Evolutionary conservation across 1,140 invertebrate species (phyloP).

Genomic region (Drosophila obscura): DNA sequence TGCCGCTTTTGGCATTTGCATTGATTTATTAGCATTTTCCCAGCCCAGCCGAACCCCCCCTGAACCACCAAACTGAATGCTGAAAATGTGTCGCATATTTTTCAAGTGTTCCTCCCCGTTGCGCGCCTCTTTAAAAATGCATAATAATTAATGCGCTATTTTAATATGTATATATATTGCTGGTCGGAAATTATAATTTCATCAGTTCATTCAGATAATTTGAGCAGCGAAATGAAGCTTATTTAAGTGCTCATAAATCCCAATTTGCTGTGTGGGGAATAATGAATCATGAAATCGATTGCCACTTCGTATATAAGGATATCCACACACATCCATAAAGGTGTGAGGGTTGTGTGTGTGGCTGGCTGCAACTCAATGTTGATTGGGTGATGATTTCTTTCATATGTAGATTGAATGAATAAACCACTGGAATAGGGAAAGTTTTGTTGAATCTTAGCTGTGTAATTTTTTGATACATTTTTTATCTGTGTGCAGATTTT

Average conservation of each 20-base stretch:
- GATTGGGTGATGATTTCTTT: too few species aligned
- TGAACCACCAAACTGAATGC: neutral
- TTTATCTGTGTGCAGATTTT: too few species aligned
- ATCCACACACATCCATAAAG: too few species aligned
- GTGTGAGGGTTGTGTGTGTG: too few species aligned
- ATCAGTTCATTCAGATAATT: slow-evolving; percentile 54
- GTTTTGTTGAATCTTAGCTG: too few species aligned
- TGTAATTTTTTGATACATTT: too few species aligned
- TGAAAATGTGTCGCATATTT: slow-evolving; percentile 40
- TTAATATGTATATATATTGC: slow-evolving; percentile 42
- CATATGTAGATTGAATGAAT: too few species aligned
- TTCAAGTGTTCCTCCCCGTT: slow-evolving; percentile 21
- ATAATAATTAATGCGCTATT: slow-evolving; percentile 52
- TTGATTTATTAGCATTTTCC: slow-evolving; percentile 69
- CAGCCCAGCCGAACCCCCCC: neutral
- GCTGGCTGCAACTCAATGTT: too few species aligned
- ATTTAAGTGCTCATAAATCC: slow-evolving; percentile 62
- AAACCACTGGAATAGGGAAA: too few species aligned
- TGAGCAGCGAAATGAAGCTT: slow-evolving; percentile 50
- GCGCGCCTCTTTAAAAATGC: slow-evolving; percentile 18
- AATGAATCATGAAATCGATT: too few species aligned
- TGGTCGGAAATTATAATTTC: slow-evolving; percentile 50
- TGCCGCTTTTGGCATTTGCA: slow-evolving; percentile 35
- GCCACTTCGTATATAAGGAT: too few species aligned
- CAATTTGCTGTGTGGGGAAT: slow-evolving; percentile 33